Conservation (phyloP, 2,113 vertebrate genomes). For the Coracopsis vasa region DNA sequence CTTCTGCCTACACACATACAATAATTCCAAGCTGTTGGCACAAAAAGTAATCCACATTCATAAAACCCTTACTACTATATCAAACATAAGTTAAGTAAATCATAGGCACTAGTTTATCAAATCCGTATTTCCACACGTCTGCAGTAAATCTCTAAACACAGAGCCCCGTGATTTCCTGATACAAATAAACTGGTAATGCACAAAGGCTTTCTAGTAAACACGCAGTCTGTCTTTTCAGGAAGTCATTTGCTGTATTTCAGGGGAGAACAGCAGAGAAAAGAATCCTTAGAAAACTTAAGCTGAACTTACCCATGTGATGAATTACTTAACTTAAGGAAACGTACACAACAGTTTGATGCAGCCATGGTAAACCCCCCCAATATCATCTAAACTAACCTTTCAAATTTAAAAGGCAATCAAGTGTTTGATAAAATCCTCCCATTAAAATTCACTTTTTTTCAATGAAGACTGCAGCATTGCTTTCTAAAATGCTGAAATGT, state of each 20-base stretch:
- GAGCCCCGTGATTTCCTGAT: constrained; percentile 74
- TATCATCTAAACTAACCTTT: constrained; percentile 46
- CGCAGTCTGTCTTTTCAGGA: constrained; percentile 71
- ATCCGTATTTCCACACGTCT: constrained; percentile 74
- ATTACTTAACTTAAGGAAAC: constrained; percentile 61
- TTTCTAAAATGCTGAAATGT: constrained; percentile 12
- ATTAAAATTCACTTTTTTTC: constrained; percentile 45
- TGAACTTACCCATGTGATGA: constrained; percentile 59
- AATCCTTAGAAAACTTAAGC: constrained; percentile 62
- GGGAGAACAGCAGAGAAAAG: constrained; percentile 68
- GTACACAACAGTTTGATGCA: constrained; percentile 60
- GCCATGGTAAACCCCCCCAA: constrained; percentile 64
- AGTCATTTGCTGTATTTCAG: constrained; percentile 57
- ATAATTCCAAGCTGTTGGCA: constrained; percentile 87
- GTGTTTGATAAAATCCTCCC: constrained; percentile 47
- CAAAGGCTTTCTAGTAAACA: constrained; percentile 73
- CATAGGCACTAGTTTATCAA: constrained; percentile 97
- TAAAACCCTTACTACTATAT: constrained; percentile 80
- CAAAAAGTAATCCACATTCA: constrained; percentile 86
- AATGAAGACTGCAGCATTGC: constrained; percentile 58
- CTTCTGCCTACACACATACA: constrained; percentile 85
- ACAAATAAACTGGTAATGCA: constrained; percentile 72
- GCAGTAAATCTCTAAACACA: constrained; percentile 74
- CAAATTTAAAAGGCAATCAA: constrained; percentile 29
- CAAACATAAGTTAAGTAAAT: constrained; percentile 88